Conservation (phyloP, 2,113 vertebrate species). For the Gila orcuttii region DNA sequence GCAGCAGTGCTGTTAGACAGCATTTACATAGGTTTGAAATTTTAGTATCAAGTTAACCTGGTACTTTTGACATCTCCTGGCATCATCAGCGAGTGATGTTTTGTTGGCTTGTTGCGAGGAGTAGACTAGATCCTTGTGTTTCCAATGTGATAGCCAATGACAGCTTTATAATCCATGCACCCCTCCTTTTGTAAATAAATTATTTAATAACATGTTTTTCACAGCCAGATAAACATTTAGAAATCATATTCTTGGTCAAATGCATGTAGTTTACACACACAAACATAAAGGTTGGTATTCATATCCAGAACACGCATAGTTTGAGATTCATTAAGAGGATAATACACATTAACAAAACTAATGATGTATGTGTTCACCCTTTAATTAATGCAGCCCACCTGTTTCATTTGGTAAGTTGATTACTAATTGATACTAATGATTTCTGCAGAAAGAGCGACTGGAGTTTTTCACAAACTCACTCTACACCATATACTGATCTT, state of each 20-base stretch:
- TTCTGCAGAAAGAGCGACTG: not conserved
- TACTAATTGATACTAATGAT: conserved; percentile 26
- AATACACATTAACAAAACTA: not conserved
- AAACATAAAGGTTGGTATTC: conserved; percentile 3
- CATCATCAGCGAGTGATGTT: not conserved
- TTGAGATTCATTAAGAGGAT: not conserved
- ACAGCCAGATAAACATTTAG: not conserved
- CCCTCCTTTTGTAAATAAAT: not conserved
- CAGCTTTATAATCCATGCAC: not conserved
- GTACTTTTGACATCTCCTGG: not conserved
- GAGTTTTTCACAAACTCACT: not conserved
- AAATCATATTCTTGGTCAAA: not conserved
- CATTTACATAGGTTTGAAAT: not conserved
- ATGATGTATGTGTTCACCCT: conserved; percentile 70
- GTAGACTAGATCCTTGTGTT: conserved; percentile 26
- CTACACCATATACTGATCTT: not conserved
- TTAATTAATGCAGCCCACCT: conserved; percentile 81
- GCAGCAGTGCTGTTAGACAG: too few species aligned
- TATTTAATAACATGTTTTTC: not conserved
- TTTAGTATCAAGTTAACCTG: not conserved
- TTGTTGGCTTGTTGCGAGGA: conserved; percentile 9
- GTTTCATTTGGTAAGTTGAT: conserved; percentile 82
- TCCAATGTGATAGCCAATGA: not conserved
- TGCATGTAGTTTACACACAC: not conserved
- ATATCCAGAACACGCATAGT: not conserved